phyloP scores from a whole-genome alignment of 2,888 invertebrate species.

The Beris morrisii region DNA sequence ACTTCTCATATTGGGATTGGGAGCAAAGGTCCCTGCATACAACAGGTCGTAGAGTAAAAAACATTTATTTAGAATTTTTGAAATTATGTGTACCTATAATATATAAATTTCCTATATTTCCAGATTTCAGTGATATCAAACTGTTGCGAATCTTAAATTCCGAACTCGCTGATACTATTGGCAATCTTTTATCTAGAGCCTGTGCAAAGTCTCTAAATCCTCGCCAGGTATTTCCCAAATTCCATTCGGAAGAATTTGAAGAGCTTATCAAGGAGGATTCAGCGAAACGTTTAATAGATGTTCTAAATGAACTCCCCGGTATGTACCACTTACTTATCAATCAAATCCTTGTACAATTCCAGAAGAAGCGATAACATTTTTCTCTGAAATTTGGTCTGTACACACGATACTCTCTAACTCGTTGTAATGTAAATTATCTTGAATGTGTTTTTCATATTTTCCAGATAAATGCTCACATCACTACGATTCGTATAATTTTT shows the following conservation, averaged over 20 bases:
- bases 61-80: too few relatives aligned
- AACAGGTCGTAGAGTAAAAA: too few relatives aligned
- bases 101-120: slow-evolving; percentile 42
- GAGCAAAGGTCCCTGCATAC: too few relatives aligned
- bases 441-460: slow-evolving; percentile 13
- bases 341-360: too few relatives aligned
- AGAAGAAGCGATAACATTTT: too few relatives aligned
- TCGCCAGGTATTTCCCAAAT: slow-evolving; percentile 69
- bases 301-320: slow-evolving; percentile 64
- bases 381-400: background rate
- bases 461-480: slow-evolving; percentile 66
- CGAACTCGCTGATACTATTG: slow-evolving; percentile 88
- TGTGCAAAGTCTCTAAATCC: slow-evolving; percentile 78
- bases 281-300: slow-evolving; percentile 61
- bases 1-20: too few relatives aligned
- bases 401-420: background rate
- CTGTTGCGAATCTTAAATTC: slow-evolving; percentile 77
- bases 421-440: too few relatives aligned
- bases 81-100: too few relatives aligned
- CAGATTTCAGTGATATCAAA: slow-evolving; percentile 83
- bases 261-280: slow-evolving; percentile 55
- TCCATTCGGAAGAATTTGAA: slow-evolving; percentile 58
- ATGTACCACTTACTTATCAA: slow-evolving; percentile 42
- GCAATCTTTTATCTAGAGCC: slow-evolving; percentile 85
- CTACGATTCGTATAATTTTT: slow-evolving; percentile 77